These are phyloP conservation scores for Pteropus rufus DNA, from an alignment of 2,797 vertebrate genomes.

Conservation along the genomic window DNA sequence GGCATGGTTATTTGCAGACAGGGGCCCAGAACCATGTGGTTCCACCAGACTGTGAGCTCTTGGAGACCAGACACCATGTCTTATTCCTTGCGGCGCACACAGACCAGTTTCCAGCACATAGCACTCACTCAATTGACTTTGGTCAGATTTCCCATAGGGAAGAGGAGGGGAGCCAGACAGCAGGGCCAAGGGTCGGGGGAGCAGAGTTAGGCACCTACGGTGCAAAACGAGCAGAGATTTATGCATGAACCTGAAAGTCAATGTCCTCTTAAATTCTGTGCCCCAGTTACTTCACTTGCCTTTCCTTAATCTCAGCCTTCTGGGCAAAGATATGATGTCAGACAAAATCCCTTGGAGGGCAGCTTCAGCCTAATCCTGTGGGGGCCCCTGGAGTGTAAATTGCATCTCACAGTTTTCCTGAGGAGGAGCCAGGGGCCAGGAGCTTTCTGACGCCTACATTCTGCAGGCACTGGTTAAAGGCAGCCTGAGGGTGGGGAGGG, in stretches of 20 bases:
- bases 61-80: background rate
- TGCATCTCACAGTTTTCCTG: background rate
- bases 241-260: background rate
- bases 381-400: background rate
- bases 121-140: background rate
- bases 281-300: background rate
- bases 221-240: no score
- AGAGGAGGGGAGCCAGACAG: background rate
- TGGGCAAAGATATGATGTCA: background rate
- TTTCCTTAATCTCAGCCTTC: background rate
- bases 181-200: background rate
- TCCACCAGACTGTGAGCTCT: background rate
- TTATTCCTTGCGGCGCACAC: background rate
- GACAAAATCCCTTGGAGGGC: background rate
- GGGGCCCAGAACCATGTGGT: background rate
- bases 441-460: background rate
- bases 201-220: background rate
- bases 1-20: background rate
- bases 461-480: background rate
- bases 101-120: background rate
- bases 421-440: background rate
- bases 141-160: background rate
- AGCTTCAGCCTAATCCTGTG: background rate
- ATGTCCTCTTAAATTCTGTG: background rate
- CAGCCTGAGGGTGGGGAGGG: background rate